These are phyloP conservation scores for Brenthis hecate DNA, from an alignment of 2,888 invertebrate species.

Conservation along the genomic window DNA sequence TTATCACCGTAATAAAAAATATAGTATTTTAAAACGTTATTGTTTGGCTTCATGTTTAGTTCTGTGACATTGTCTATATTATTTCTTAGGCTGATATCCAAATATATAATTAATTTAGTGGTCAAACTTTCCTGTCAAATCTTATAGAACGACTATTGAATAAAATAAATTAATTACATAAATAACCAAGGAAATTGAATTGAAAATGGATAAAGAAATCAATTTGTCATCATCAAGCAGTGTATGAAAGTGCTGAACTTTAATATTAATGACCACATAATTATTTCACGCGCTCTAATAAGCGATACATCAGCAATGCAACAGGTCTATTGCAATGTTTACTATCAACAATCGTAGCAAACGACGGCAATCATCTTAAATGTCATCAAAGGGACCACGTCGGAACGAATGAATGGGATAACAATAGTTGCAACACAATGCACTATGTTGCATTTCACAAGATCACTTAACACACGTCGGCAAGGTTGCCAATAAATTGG, in stretches of 20 bases:
- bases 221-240: neutral
- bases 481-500: conserved; percentile 36
- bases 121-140: too few relatives aligned
- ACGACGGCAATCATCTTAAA: conserved; percentile 37
- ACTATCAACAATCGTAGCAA: conserved; percentile 33
- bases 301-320: conserved; percentile 30
- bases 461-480: conserved; percentile 28
- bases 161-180: too few relatives aligned
- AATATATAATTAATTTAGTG: too few relatives aligned
- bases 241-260: neutral
- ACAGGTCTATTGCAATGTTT: conserved; percentile 18
- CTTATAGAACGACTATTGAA: too few relatives aligned
- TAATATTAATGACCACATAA: neutral
- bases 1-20: too few relatives aligned
- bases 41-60: too few relatives aligned
- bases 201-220: too few relatives aligned
- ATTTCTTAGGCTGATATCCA: too few relatives aligned
- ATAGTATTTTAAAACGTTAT: too few relatives aligned
- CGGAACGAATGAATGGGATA: conserved; percentile 39
- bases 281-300: conserved; percentile 1
- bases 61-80: too few relatives aligned
- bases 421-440: conserved; percentile 35
- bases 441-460: conserved; percentile 34
- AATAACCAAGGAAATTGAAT: neutral
- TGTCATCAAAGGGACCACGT: conserved; percentile 41